Base-by-base conservation (phyloP, 2,797 vertebrate species). In the Halcyon badia region DNA sequence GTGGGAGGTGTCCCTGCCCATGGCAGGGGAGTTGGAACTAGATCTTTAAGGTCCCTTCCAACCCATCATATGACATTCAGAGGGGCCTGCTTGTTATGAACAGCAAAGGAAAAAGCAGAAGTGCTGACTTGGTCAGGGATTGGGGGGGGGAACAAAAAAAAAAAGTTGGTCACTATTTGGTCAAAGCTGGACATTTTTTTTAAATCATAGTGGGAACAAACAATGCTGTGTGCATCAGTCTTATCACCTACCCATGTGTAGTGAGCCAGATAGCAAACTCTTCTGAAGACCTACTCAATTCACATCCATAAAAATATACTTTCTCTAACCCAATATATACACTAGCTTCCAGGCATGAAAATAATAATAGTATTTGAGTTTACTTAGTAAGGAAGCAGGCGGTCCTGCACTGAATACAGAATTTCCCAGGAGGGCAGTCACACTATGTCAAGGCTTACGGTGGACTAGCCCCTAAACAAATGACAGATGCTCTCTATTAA, bases 71-170 rank as follows among this genome's bases (percentile, higher is more conserved):
- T 22, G 7, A 16, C 42, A 26, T 71, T 37, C 19, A 70, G 28
- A 82, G 19, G 9, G 19, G 39, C 14, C 13, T 60, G 6, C 18
- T 85, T 21, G 16, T 48, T n/a, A 14, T 8, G 16, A 26, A 61
- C 7, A 89, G 30, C n/a, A 79, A 78, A 87, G 30, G 39, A 89
- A 41, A 72, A 94, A 94, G 71, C n/a, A 37, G 41, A 93, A 94
- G 46, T 52, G 10, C 28, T 33, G 37, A 77, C 28, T 39, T 51
- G 26, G n/a, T 62, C 25, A 20, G 31, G 3, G 14, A 31, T 42
- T 9, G 35, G 35, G 37, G 28, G 51, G 16, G 26, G 5, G 35
- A 35, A 35, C 35, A 35, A 37, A 25, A 33, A 60, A 33, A 18
- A 7, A 17, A 41, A 4, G 7, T 68, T 83, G n/a, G 44, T 57